Percentiles rank a stretch among this genome's conserved stretches.
These are phyloP conservation scores for Choristoneura rosaceana DNA, from an alignment of 2,888 invertebrate species.

Conservation along the genomic window DNA sequence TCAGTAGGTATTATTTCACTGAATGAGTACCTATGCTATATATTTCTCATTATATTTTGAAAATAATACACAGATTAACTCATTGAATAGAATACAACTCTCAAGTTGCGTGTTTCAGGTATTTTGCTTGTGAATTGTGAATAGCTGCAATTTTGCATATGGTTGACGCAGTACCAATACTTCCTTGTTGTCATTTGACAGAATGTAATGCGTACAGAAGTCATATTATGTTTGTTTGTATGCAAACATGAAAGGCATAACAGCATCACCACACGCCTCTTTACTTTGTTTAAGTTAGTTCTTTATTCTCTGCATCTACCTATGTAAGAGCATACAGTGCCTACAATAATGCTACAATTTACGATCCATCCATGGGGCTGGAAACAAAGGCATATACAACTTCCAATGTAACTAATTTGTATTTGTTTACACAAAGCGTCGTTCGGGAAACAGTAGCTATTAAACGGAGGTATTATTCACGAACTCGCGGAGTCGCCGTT, in stretches of 20 bases:
- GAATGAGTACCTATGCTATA: neutral
- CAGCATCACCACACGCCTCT: neutral
- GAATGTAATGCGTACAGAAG: neutral
- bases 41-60: neutral
- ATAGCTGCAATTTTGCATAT: constrained; percentile 12
- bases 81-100: neutral
- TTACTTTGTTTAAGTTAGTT: neutral
- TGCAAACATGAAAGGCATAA: neutral
- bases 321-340: neutral
- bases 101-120: neutral
- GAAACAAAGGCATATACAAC: neutral
- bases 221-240: neutral
- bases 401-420: neutral
- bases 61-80: neutral
- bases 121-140: constrained; percentile 8
- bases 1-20: neutral
- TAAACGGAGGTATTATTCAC: neutral
- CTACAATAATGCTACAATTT: neutral
- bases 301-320: neutral
- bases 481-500: neutral
- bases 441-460: constrained; percentile 2
- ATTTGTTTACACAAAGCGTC: neutral
- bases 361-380: neutral
- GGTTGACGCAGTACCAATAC: constrained; percentile 1
- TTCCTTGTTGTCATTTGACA: constrained; percentile 18